Percentiles rank a stretch among this genome's conserved stretches.
These are phyloP conservation scores for Oscheius sp. DNA, from an alignment of 2,888 invertebrate genomes.

Conservation along the genomic window DNA sequence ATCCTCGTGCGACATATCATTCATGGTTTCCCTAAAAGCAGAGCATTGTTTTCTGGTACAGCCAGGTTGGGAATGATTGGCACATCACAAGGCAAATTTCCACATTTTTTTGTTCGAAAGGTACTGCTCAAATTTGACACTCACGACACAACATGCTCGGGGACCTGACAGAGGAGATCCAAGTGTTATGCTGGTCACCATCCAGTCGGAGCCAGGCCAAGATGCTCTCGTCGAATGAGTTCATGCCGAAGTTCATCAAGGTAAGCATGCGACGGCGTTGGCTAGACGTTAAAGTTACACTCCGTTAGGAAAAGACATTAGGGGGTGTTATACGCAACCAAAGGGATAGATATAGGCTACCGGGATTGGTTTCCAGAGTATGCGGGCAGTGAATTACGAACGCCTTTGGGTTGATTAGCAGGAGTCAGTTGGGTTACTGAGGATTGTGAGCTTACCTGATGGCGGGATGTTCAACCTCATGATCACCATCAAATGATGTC, in stretches of 20 bases:
- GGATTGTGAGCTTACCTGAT: slow-evolving; percentile 44
- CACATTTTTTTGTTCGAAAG: background rate
- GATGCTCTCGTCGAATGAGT: slow-evolving; percentile 69
- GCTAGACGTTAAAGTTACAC: slow-evolving; percentile 50
- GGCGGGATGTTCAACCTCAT: slow-evolving; percentile 49
- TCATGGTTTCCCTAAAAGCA: slow-evolving; percentile 55
- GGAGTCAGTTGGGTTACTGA: background rate
- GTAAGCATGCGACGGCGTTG: slow-evolving; percentile 72
- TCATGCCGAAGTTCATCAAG: slow-evolving; percentile 70
- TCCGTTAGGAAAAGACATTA: slow-evolving; percentile 37
- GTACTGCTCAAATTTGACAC: slow-evolving; percentile 6
- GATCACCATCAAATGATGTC: slow-evolving; percentile 51
- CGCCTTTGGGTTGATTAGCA: slow-evolving; percentile 4
- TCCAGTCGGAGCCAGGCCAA: slow-evolving; percentile 69
- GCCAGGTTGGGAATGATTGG: slow-evolving; percentile 14
- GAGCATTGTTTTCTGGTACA: slow-evolving; percentile 3
- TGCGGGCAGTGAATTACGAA: slow-evolving; percentile 29
- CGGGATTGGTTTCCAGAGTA: background rate
- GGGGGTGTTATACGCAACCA: slow-evolving; percentile 33
- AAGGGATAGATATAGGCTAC: slow-evolving; percentile 32
- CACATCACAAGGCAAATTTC: slow-evolving; percentile 5
- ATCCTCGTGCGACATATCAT: slow-evolving; percentile 69
- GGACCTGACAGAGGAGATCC: slow-evolving; percentile 60
- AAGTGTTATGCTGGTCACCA: slow-evolving; percentile 60
- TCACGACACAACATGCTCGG: slow-evolving; percentile 35